Evolutionary conservation across 2,888 invertebrate genomes (phyloP), one percentile per base, ranked within the genome.

Genomic region (Apodemia mormo): DNA sequence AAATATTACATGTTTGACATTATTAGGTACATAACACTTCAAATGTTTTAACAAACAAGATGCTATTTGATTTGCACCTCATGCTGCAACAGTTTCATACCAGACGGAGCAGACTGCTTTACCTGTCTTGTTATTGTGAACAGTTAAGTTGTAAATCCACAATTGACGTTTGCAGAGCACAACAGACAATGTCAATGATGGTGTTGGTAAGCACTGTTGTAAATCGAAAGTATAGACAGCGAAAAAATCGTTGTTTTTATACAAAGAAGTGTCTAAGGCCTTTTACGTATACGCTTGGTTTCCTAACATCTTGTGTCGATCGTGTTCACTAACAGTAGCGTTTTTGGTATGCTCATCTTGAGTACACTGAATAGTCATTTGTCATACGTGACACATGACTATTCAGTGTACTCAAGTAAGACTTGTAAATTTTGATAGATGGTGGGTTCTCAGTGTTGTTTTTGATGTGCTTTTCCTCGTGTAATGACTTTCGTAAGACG

Each of bases 1-100:
- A 52, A n/a, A 52, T 52, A 52, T 52, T n/a, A 52, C 52, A 52
- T 52, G 52, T 52, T 52, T 52, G 6, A n/a, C 52, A 52, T 52
- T n/a, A 52, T 52, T 52, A 7, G 52, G 52, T 52, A 52, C 52
- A 52, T 52, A 52, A 52, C 5, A 2, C 52, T 52, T 52, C 52
- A 52, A 52, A 52, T 52, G n/a, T 52, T 52, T n/a, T 7, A 52
- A 52, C n/a, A 79, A 61, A 73, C 78, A 78, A 67, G 77, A 76
- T 40, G 76, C 77, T 65, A 80, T 78, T 67, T 80, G 71, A 68
- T 80, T 79, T 3, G 77, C 77, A 65, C 78, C 80, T 70, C 78
- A 70, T 37, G 65, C 73, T 22, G 70, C 75, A 54, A 68, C 70
- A 65, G 71, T 71, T 69, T 78, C 76, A 65, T 72, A 72, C 78